Evolutionary conservation across 2,797 vertebrate species (phyloP), one percentile per base, ranked within the genome.

Genomic region (Brachyalestes nurse): DNA sequence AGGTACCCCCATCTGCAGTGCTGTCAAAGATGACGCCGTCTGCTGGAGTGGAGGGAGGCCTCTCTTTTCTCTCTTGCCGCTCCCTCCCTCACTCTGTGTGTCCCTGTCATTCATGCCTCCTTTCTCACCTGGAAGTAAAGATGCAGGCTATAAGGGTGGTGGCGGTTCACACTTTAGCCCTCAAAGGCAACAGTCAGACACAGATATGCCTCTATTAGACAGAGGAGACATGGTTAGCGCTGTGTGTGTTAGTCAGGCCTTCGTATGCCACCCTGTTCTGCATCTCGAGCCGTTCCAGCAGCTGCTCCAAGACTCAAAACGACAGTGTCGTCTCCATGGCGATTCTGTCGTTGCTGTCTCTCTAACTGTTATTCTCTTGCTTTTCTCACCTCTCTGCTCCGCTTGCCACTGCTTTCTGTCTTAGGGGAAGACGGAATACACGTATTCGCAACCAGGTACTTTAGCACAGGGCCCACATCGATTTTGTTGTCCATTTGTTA

Each of bases 371-470:
- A 92, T 90, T 95, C 93, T 96, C 87, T 96, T 79, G 75, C 94
- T 95, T 89, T 95, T 92, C 95, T 93, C 71, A 80, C 95, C 91
- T 90, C 95, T 95, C 93, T 95, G 95, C 95, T 93, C 89, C 91
- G 89, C 87, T 93, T 90, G 95, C 93, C 93, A 94, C 95, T 93
- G 96, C 95, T 96, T 95, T 95, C 92, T 93, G 93, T 95, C 93
- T 96, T 97, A 99, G 98, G 97, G 98, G 98, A 96, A 96, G 98
- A 96, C 96, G 98, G 95, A 99, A 99, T 96, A 96, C 97, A 82
- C 97, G 98, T 90, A 93, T 96, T 64, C 98, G 98, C 90, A 97
- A 96, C 90, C 98, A 99, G 98, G 98, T 99, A 99, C 94, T 95
- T 84, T 88, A 83, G 79, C 82, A 71, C 76, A 85, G 74, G 34